phyloP scores from a whole-genome alignment of 2,888 invertebrate genomes.

The Thera obeliscata region DNA sequence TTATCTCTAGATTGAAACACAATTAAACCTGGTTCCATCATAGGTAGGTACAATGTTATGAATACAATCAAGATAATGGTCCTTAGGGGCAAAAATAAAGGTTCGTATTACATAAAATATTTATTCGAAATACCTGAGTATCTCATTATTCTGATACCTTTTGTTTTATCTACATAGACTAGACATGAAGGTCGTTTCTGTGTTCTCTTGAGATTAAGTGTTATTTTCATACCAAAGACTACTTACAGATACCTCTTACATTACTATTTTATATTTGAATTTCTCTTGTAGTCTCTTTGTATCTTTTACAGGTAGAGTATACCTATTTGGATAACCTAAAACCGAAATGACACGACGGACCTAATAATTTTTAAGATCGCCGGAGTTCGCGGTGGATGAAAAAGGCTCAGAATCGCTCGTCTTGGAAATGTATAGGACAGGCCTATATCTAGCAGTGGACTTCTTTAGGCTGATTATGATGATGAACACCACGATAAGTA shows the following conservation, averaged over 20 bases:
- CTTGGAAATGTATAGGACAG: too few relatives aligned
- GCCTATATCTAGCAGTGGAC: too few relatives aligned
- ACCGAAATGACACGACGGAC: too few relatives aligned
- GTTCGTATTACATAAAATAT: conserved; percentile 18
- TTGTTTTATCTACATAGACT: conserved; percentile 28
- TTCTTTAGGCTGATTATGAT: too few relatives aligned
- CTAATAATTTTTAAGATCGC: too few relatives aligned
- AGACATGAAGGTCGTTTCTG: conserved; percentile 19
- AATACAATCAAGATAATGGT: conserved; percentile 32
- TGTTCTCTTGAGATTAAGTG: conserved; percentile 14
- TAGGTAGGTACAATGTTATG: conserved; percentile 3
- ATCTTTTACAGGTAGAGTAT: too few relatives aligned
- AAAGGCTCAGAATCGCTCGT: too few relatives aligned
- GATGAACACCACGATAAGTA: too few relatives aligned
- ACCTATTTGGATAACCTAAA: too few relatives aligned
- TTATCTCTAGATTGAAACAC: background rate
- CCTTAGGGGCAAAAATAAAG: conserved; percentile 24
- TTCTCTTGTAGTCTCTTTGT: background rate
- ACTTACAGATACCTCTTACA: background rate
- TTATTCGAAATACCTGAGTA: conserved; percentile 29
- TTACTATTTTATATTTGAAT: background rate
- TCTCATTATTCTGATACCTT: conserved; percentile 26
- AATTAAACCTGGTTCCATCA: conserved; percentile 18
- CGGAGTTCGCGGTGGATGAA: too few relatives aligned
- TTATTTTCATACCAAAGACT: conserved; percentile 11